Conservation (phyloP, 2,888 invertebrate genomes). For the Gari tellinella region DNA sequence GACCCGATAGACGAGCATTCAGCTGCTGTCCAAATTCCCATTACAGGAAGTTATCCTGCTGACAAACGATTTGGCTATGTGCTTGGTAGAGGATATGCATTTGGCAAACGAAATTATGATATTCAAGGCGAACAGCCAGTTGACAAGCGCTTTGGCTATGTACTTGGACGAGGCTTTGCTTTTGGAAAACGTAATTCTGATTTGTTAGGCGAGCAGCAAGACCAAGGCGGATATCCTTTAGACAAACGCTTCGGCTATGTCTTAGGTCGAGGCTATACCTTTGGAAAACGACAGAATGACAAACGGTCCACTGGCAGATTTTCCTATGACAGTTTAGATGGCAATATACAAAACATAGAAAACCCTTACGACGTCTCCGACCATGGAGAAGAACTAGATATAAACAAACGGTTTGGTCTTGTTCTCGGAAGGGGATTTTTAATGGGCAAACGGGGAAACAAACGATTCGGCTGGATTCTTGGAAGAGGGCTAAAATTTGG, state of each 20-base stretch:
- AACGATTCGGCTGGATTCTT: conserved; percentile 45
- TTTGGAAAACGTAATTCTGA: conserved; percentile 27
- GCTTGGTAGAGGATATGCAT: conserved; percentile 36
- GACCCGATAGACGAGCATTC: conserved; percentile 10
- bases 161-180: conserved; percentile 24
- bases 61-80: conserved; percentile 32
- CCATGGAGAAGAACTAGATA: too few species aligned
- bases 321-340: too few species aligned
- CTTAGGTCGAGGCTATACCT: conserved; percentile 28
- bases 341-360: too few species aligned
- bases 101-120: conserved; percentile 40
- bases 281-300: conserved; percentile 26
- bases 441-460: conserved; percentile 33
- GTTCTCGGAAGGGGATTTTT: conserved; percentile 32
- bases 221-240: too few species aligned
- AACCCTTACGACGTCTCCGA: too few species aligned
- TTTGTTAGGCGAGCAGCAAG: too few species aligned
- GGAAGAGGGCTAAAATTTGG: conserved; percentile 38
- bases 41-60: neutral
- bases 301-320: too few species aligned
- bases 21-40: conserved; percentile 11
- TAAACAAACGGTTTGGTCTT: conserved; percentile 18
- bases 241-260: conserved; percentile 18
- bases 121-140: neutral
- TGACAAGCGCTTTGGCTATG: conserved; percentile 18